Conservation (phyloP, 2,797 vertebrate species). For the Peromyscus nudipes region DNA sequence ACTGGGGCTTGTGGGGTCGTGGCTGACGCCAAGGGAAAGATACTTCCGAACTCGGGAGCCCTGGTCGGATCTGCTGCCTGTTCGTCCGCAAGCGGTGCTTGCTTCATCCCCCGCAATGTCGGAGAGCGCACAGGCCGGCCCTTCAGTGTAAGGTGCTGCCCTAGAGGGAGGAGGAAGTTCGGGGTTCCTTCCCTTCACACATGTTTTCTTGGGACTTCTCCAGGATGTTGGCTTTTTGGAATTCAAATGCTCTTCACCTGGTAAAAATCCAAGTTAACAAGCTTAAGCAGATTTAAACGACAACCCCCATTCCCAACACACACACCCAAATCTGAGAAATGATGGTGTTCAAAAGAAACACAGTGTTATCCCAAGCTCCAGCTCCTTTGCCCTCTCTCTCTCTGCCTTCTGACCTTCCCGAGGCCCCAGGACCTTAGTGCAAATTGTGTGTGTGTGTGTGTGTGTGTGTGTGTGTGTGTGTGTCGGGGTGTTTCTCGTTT, state of each 20-base stretch:
- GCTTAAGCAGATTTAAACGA: constrained; percentile 35
- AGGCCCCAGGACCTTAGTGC: constrained; percentile 13
- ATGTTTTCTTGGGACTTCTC: constrained; percentile 6
- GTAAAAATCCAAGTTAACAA: constrained; percentile 40
- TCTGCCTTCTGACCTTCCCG: not conserved
- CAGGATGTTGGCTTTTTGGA: constrained; percentile 50
- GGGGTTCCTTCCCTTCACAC: not conserved
- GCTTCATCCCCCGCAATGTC: not conserved
- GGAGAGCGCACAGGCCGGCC: not conserved
- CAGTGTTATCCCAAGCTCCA: not conserved
- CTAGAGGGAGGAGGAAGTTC: not conserved
- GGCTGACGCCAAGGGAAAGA: not conserved
- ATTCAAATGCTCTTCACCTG: constrained; percentile 45
- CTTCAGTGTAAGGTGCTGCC: not conserved
- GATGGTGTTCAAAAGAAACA: constrained; percentile 53
- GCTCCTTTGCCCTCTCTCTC: not conserved
- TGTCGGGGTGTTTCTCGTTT: not conserved
- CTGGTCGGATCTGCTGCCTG: not conserved
- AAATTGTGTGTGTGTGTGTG: not conserved
- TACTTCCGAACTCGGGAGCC: not conserved
- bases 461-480: not conserved
- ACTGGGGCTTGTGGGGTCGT: not conserved
- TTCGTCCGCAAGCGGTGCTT: not conserved
- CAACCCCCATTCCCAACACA: not conserved
- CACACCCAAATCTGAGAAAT: constrained; percentile 50